Percentiles rank a stretch among this genome's conserved stretches.
phyloP scores from a whole-genome alignment of 2,113 vertebrate genomes.

The Peromyscus maniculatus region DNA sequence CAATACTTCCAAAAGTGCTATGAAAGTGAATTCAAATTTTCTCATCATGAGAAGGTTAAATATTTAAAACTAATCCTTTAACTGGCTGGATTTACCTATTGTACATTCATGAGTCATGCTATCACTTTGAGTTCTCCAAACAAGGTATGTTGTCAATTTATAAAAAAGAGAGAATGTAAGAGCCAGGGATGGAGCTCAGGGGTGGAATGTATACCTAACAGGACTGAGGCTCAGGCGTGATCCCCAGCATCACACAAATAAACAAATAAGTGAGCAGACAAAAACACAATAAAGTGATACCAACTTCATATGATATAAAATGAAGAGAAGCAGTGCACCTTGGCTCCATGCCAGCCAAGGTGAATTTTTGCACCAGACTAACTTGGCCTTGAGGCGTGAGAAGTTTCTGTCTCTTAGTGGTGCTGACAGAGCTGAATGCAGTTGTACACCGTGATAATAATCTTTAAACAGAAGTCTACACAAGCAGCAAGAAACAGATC shows the following conservation, averaged over 20 bases:
- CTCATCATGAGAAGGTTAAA: not conserved
- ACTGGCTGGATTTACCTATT: not conserved
- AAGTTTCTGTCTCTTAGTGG: not conserved
- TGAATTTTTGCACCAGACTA: not conserved
- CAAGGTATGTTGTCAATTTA: not conserved
- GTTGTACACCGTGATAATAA: not conserved
- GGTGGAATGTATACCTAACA: no score
- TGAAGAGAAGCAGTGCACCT: not conserved
- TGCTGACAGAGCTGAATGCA: not conserved
- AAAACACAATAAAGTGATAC: not conserved
- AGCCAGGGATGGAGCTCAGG: not conserved
- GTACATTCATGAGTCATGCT: not conserved
- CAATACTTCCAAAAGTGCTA: no score
- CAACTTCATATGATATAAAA: not conserved
- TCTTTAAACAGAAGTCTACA: not conserved
- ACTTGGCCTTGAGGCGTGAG: not conserved
- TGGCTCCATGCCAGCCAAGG: not conserved
- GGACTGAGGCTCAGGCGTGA: not conserved
- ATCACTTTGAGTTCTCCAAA: not conserved
- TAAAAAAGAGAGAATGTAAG: not conserved
- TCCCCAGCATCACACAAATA: not conserved
- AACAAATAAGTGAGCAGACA: not conserved
- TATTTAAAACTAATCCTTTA: not conserved
- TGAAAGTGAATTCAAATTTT: not conserved
- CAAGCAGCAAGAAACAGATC: constrained; percentile 13